These are phyloP conservation scores for Nephrotoma guestfalica DNA, from an alignment of 2,888 invertebrate species.

Conservation along the genomic window DNA sequence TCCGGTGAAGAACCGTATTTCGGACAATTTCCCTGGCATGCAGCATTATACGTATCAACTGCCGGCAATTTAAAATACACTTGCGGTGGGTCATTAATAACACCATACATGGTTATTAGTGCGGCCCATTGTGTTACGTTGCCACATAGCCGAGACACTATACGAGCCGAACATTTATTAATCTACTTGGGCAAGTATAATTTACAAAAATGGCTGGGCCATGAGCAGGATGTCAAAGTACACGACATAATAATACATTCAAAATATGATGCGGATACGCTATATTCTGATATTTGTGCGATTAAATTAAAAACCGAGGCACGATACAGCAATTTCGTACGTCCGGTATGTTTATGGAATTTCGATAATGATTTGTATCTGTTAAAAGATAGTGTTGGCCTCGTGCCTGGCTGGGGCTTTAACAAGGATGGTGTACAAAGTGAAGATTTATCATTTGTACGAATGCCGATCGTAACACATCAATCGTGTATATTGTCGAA, in stretches of 20 bases:
- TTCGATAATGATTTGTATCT: not conserved
- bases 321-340: conserved; percentile 21
- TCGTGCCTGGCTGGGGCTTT: conserved; percentile 26
- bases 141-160: conserved; percentile 15
- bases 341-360: conserved; percentile 29
- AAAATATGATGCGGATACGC: not conserved
- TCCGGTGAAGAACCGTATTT: conserved; percentile 18
- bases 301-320: conserved; percentile 25
- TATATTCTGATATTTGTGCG: conserved; percentile 22
- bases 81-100: conserved; percentile 31
- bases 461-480: conserved; percentile 24
- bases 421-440: conserved; percentile 15
- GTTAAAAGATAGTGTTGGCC: not conserved
- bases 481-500: conserved; percentile 20
- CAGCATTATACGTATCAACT: conserved; percentile 18
- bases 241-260: not conserved
- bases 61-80: conserved; percentile 21
- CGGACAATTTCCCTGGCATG: conserved; percentile 35
- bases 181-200: conserved; percentile 30
- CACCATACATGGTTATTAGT: conserved; percentile 24
- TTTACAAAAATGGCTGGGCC: not conserved
- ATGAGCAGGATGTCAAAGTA: conserved; percentile 1
- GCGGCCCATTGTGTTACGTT: conserved; percentile 21
- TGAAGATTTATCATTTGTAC: conserved; percentile 17
- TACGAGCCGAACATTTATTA: conserved; percentile 22